Base-by-base conservation (phyloP, 1,140 invertebrate genomes). In the Euura saliciscinereae region DNA sequence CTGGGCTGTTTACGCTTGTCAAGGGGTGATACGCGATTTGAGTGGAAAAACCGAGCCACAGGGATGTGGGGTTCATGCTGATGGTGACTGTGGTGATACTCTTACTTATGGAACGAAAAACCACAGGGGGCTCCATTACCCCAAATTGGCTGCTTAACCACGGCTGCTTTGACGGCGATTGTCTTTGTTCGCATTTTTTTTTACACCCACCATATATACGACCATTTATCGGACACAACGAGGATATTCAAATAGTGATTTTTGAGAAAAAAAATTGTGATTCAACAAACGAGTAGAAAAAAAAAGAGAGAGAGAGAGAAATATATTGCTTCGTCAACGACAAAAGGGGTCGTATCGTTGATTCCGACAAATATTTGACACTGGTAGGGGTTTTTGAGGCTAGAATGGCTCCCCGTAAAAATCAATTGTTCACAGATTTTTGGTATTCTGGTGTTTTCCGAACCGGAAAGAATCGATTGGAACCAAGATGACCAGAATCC, bases 1-100 rank as follows among this genome's bases (percentile, higher is more conserved):
- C 51, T n/a, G 51, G 51, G 51, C 51, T 59, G 51, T 59, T 59
- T 59, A 59, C 51, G 51, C 51, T 59, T 59, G 51, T 59, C 51
- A 59, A 59, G 51, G 51, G 51, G 51, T 59, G 51, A 59, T 8
- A 59, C 51, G 51, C 51, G 51, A 59, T 59, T 59, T 59, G 51
- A 59, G 51, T 59, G 51, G 51, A 28, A 59, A 59, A 59, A 59
- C 51, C 51, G 51, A 59, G 51, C 51, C 51, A 11, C 51, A n/a
- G 51, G n/a, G 51, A n/a, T 11, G 28, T 1, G 28, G 28, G 28
- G 28, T 28, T 28, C 0, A 28, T 28, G 28, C 28, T 28, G 28
- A 28, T 28, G 28, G 28, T 28, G 28, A 28, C 28, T 28, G 28
- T 28, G 28, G 28, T 28, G 28, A 28, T 28, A 28, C 28, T 28